Base-by-base conservation (phyloP, 2,113 vertebrate species). In the Neopipo cinnamomea region DNA sequence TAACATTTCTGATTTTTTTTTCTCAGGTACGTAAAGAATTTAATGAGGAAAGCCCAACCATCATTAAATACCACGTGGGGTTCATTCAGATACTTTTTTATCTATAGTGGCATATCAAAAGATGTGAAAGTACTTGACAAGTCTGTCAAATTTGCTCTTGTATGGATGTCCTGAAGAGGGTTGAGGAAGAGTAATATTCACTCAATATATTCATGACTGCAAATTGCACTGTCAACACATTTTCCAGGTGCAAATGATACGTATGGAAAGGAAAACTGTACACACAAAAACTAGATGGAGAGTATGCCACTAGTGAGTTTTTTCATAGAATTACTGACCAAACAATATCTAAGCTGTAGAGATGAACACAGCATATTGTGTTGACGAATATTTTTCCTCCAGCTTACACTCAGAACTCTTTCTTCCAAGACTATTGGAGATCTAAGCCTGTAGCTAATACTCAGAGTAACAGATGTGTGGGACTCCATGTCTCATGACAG, bases 401-500 rank as follows among this genome's bases (percentile, higher is more conserved):
- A 6, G 11, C 20, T 84, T 70, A 16, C 53, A 14, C 25, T 49
- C 30, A 77, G 33, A 87, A 25, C 16, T 49, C 11, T 2, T 67
- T 73, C 53, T 46, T 81, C 47, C 5, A 3, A 55, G 27, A 27
- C 47, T 75, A 7, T 5, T 17, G 55, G 56, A 81, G 16, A 62
- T 37, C 3, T 5, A 73, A 53, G 28, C 37, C 46, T 31, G 42
- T 67, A 58, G 55, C 28, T 77, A 49, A 58, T 31, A 84, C 4
- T 22, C 14, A 52, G 30, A 49, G 12, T 62, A 84, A 73, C 11
- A n/a, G 46, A 68, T 41, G 24, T 4, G 1, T 47, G n/a, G 28
- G 39, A 42, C 15, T 12, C 50, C 0, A 0, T 50, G 35, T 74
- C 27, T 63, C 0, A 0, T 80, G 35, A 44, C 15, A 74, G n/a